Conservation (phyloP, 2,113 vertebrate genomes). For the Arothron firmamentum region DNA sequence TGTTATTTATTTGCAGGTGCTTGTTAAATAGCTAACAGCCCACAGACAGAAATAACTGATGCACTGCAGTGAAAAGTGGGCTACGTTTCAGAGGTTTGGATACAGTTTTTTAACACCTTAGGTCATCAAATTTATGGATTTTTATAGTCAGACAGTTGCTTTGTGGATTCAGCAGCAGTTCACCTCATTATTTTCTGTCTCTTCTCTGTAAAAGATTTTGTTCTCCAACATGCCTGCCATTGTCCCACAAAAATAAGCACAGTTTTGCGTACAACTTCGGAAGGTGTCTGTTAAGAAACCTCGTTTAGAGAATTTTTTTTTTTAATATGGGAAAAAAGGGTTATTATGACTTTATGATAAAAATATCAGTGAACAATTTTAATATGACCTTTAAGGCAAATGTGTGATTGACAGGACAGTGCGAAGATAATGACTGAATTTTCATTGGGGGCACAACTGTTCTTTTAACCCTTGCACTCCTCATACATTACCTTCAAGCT, state of each 20-base stretch:
- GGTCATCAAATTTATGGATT: not conserved
- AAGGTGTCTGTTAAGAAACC: conserved; percentile 16
- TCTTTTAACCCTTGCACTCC: conserved; percentile 19
- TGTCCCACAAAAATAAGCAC: conserved; percentile 4
- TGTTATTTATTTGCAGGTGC: not conserved
- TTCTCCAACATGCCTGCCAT: not conserved
- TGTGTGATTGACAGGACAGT: conserved; percentile 30
- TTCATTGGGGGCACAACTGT: conserved; percentile 5
- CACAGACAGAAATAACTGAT: not conserved
- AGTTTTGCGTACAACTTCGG: conserved; percentile 9
- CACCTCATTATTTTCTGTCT: conserved; percentile 24
- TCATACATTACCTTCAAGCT: conserved; percentile 8
- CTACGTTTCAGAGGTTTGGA: conserved; percentile 14
- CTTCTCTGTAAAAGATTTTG: conserved; percentile 20
- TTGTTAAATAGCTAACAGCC: not conserved
- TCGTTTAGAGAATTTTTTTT: not conserved
- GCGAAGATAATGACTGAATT: conserved; percentile 24
- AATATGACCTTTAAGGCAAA: not conserved
- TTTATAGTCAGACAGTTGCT: conserved; percentile 5
- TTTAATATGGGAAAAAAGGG: not conserved
- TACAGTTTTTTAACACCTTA: conserved; percentile 5
- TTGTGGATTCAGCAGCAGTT: conserved; percentile 7
- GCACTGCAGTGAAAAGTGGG: not conserved
- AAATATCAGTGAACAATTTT: not conserved
- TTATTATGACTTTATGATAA: not conserved